Evolutionary conservation across 2,797 vertebrate species (phyloP).

Genomic region (Ispidina lecontei): DNA sequence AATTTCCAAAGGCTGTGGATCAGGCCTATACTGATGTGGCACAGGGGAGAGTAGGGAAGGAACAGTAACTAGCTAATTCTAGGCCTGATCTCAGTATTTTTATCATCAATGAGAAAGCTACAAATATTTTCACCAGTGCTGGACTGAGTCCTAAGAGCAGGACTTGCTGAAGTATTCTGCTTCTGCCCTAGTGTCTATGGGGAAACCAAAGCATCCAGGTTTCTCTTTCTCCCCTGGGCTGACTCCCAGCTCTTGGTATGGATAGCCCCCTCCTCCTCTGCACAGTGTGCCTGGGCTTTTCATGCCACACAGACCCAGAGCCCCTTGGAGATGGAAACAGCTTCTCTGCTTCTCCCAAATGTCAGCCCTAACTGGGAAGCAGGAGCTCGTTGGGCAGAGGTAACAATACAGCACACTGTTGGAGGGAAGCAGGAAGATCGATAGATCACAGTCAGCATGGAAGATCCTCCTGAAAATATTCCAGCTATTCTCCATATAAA

Average conservation of each 20-base stretch:
- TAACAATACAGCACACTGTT: slow-evolving; percentile 3
- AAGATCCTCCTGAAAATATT: slow-evolving; percentile 37
- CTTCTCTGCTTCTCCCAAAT: neutral
- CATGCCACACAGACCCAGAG: neutral
- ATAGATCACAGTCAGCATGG: neutral
- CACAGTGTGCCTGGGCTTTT: neutral
- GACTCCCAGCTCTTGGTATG: neutral
- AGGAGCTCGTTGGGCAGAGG: neutral
- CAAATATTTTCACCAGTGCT: neutral
- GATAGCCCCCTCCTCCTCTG: neutral
- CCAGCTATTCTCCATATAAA: slow-evolving; percentile 31
- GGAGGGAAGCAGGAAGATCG: neutral
- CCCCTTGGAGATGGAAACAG: neutral
- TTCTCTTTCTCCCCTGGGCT: neutral
- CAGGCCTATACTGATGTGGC: neutral
- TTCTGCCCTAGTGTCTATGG: neutral
- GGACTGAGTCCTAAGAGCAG: neutral
- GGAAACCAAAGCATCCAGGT: neutral
- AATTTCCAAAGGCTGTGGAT: neutral
- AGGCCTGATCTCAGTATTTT: neutral
- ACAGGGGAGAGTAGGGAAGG: neutral
- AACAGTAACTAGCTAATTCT: neutral
- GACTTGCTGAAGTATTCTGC: neutral
- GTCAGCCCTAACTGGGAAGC: neutral
- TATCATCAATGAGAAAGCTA: neutral